phyloP scores from a whole-genome alignment of 2,113 vertebrate species.

The Gadus macrocephalus region DNA sequence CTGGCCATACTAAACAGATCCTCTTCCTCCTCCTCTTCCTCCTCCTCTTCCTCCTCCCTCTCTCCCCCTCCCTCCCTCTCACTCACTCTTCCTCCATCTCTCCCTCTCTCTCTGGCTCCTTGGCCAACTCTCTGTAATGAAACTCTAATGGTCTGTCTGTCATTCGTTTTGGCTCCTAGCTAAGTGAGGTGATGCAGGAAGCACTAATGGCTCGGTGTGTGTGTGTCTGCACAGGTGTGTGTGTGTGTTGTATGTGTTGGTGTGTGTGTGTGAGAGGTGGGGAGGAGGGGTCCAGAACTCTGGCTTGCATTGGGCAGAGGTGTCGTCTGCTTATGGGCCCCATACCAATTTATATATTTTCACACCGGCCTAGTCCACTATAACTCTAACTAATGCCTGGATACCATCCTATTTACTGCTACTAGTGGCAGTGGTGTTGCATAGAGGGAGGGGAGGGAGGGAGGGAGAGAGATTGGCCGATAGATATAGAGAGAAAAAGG shows the following conservation, averaged over 20 bases:
- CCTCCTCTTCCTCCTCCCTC: background rate
- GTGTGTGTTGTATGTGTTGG: conserved; percentile 19
- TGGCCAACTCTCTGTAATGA: conserved; percentile 58
- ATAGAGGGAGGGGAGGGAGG: too few relatives aligned
- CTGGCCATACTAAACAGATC: conserved; percentile 31
- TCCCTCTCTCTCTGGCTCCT: conserved; percentile 46
- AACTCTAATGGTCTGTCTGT: conserved; percentile 67
- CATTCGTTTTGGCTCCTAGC: conserved; percentile 65
- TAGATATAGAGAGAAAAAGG: conserved; percentile 15
- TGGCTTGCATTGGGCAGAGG: too few relatives aligned
- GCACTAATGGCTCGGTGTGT: conserved; percentile 56
- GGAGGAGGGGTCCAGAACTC: too few relatives aligned
- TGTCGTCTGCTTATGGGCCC: conserved; percentile 28
- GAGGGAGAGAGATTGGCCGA: background rate
- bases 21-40: conserved; percentile 6
- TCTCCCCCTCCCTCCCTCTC: conserved; percentile 1
- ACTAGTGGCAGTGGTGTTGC: background rate
- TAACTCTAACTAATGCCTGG: conserved; percentile 55
- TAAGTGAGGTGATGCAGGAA: conserved; percentile 62
- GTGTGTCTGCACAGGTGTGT: conserved; percentile 34
- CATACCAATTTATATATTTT: conserved; percentile 32
- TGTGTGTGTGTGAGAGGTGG: conserved; percentile 13
- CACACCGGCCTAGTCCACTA: conserved; percentile 39
- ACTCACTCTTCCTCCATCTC: conserved; percentile 10
- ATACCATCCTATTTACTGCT: conserved; percentile 44